A percentile compares a stretch with the other conserved stretches of the same genome.
Evolutionary conservation across 2,113 vertebrate genomes (phyloP).

Genomic region (Pomatorhinus ruficollis): DNA sequence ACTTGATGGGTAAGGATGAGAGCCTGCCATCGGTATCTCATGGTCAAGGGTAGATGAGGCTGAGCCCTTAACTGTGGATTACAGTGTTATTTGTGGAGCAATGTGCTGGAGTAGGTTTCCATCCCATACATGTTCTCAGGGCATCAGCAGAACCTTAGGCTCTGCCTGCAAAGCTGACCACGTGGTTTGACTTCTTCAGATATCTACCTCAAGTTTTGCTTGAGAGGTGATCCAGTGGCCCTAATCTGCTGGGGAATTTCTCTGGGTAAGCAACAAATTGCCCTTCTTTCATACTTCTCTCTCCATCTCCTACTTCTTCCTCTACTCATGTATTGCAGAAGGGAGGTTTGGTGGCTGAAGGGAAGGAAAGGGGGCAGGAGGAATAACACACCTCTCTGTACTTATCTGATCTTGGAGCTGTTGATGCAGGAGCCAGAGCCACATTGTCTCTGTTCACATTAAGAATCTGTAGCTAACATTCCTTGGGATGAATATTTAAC

Average conservation of each 20-base stretch:
- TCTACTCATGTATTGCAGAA: neutral
- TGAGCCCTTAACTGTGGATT: neutral
- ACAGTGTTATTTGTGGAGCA: neutral
- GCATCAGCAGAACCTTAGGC: neutral
- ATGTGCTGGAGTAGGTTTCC: neutral
- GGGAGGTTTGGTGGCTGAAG: neutral
- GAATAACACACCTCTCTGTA: neutral
- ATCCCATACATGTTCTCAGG: neutral
- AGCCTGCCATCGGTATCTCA: neutral
- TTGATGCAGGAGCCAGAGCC: neutral
- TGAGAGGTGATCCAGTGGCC: neutral
- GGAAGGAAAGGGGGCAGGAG: neutral
- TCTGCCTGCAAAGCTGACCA: neutral
- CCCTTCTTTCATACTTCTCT: neutral
- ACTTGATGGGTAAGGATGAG: neutral
- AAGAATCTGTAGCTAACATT: neutral
- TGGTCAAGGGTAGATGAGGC: neutral
- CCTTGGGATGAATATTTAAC: neutral
- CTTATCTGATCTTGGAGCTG: neutral
- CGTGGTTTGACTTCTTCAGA: rapidly evolving
- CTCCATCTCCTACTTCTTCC: neutral
- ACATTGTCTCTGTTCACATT: neutral
- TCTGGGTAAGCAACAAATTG: neutral
- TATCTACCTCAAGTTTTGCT: neutral
- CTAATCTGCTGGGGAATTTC: neutral